Percentiles rank a stretch among this genome's conserved stretches.
Evolutionary conservation across 2,888 invertebrate species (phyloP).

Genomic region (Tuta absoluta): DNA sequence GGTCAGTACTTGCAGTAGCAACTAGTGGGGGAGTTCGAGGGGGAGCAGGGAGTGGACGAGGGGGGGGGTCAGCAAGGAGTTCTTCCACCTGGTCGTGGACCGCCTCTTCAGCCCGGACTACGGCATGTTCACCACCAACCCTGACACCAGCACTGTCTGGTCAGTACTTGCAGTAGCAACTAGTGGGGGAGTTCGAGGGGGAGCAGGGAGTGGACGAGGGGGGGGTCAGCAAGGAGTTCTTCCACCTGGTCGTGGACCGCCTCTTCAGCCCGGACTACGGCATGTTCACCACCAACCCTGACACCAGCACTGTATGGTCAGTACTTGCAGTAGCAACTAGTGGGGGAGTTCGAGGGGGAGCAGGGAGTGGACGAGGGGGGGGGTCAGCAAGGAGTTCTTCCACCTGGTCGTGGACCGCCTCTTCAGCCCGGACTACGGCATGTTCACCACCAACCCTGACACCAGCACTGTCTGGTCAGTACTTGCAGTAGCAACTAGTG

Average conservation of each 20-base stretch:
- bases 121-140: slow-evolving; percentile 90
- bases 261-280: slow-evolving; percentile 98
- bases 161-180: slow-evolving; percentile 84
- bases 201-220: slow-evolving; percentile 97
- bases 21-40: slow-evolving; percentile 96
- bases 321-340: slow-evolving; percentile 87
- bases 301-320: slow-evolving; percentile 85
- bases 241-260: slow-evolving; percentile 95
- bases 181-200: slow-evolving; percentile 98
- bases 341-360: slow-evolving; percentile 97
- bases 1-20: slow-evolving; percentile 85
- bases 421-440: slow-evolving; percentile 97
- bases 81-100: slow-evolving; percentile 96
- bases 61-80: slow-evolving; percentile 98
- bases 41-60: slow-evolving; percentile 97
- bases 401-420: slow-evolving; percentile 96
- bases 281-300: slow-evolving; percentile 88
- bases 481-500: slow-evolving; percentile 86
- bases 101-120: slow-evolving; percentile 98
- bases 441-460: slow-evolving; percentile 87
- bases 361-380: slow-evolving; percentile 97
- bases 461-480: slow-evolving; percentile 87
- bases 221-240: slow-evolving; percentile 99
- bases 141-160: slow-evolving; percentile 86
- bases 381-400: slow-evolving; percentile 98